Conservation (phyloP, 2,113 vertebrate genomes). For the Girardinichthys multiradiatus region DNA sequence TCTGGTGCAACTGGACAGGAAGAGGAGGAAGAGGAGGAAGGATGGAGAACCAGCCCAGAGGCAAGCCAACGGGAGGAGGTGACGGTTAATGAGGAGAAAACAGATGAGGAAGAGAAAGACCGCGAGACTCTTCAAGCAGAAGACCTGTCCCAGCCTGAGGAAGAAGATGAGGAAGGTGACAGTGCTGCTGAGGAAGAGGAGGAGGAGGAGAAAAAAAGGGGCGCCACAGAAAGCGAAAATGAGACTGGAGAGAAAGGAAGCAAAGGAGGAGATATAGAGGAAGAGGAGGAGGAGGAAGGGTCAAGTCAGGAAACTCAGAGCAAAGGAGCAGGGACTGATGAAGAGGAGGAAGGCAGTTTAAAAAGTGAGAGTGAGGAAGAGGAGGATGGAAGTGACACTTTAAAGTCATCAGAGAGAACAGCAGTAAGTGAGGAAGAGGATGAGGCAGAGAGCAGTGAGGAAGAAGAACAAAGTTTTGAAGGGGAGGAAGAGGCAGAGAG, state of each 20-base stretch:
- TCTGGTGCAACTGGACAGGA: neutral
- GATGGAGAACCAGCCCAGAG: neutral
- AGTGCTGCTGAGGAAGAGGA: constrained; percentile 19
- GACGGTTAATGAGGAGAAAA: constrained; percentile 12
- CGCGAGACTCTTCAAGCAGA: neutral
- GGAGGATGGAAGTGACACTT: constrained; percentile 30
- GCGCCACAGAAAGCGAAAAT: constrained; percentile 17
- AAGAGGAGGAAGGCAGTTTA: constrained; percentile 17
- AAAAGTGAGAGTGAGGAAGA: constrained; percentile 24
- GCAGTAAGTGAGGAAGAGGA: constrained; percentile 25
- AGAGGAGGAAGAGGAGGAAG: constrained; percentile 6
- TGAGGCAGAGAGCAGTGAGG: neutral
- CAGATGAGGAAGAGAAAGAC: constrained; percentile 12
- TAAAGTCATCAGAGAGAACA: constrained; percentile 15
- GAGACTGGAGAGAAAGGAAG: constrained; percentile 30
- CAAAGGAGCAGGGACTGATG: constrained; percentile 20
- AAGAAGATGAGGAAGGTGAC: constrained; percentile 22
- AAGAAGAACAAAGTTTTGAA: neutral
- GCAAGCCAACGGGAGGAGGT: neutral
- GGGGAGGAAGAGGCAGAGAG: neutral
- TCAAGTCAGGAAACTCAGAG: constrained; percentile 37
- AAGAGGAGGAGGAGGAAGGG: constrained; percentile 19
- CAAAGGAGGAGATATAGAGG: constrained; percentile 25
- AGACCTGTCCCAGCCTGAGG: constrained; percentile 1
- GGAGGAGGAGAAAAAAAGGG: constrained; percentile 15